Evolutionary conservation across 2,113 vertebrate species (phyloP).

Genomic region (Megaceryle maxima): DNA sequence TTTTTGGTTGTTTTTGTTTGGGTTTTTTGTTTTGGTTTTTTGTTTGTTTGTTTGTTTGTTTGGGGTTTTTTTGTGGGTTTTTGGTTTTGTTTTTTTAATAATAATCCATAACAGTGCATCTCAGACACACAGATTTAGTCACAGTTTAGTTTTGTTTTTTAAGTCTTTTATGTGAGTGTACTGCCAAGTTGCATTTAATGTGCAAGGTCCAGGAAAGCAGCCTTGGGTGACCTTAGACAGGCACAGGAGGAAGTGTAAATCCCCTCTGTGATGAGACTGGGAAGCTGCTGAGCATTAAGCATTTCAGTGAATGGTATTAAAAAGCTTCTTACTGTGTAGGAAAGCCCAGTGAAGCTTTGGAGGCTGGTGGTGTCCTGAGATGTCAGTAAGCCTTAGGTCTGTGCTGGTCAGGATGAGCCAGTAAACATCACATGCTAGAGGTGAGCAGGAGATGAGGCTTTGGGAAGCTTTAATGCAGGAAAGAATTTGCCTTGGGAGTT

Average conservation of each 20-base stretch:
- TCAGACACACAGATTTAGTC: neutral
- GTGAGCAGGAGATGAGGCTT: neutral
- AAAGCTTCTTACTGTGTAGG: neutral
- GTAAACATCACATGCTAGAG: neutral
- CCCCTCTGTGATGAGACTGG: fast-evolving
- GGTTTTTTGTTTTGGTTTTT: no score
- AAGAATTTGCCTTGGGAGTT: neutral
- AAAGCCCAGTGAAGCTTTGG: fast-evolving
- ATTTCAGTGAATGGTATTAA: fast-evolving
- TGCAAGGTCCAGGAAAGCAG: neutral
- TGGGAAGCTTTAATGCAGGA: neutral
- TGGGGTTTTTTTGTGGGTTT: no score
- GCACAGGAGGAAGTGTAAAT: fast-evolving
- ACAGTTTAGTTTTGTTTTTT: no score
- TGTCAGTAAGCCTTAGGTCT: fast-evolving
- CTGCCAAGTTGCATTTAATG: neutral
- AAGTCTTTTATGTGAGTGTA: fast-evolving
- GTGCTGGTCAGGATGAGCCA: neutral
- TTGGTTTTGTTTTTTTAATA: neutral
- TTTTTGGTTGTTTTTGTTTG: no score
- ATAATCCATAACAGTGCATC: neutral
- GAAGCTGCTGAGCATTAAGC: neutral
- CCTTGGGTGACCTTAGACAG: neutral
- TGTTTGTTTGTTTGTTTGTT: no score
- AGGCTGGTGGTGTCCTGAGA: neutral